Evolutionary conservation across 2,888 invertebrate genomes (phyloP).

Genomic region (Disparrhopalites patrizii): DNA sequence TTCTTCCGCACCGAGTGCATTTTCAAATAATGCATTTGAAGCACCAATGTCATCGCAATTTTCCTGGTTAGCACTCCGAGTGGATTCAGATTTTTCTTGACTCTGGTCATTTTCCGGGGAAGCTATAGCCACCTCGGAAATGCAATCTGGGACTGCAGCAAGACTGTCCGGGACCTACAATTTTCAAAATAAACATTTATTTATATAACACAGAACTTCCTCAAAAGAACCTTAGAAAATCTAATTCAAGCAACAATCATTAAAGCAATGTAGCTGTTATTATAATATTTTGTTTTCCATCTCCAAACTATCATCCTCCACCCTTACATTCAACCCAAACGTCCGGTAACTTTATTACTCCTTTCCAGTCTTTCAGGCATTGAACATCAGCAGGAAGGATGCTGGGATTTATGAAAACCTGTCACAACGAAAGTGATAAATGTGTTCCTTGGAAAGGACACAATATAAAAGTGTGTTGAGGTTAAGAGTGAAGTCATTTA

Average conservation of each 20-base stretch:
- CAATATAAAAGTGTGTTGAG: conserved; percentile 40
- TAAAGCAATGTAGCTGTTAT: too few relatives aligned
- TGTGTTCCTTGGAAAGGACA: conserved; percentile 31
- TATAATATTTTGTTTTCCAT: background rate
- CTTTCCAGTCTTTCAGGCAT: background rate
- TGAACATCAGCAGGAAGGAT: conserved; percentile 6
- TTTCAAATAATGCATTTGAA: background rate
- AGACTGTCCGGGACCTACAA: too few relatives aligned
- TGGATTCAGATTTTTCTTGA: too few relatives aligned
- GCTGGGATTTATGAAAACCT: conserved; percentile 26
- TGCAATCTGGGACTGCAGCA: too few relatives aligned
- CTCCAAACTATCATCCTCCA: background rate
- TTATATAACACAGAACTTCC: too few relatives aligned
- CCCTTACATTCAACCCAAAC: background rate
- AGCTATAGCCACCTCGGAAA: too few relatives aligned
- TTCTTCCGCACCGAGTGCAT: background rate
- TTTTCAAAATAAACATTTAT: too few relatives aligned
- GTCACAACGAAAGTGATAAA: conserved; percentile 47
- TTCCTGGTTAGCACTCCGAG: too few relatives aligned
- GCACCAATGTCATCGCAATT: background rate
- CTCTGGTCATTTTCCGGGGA: too few relatives aligned
- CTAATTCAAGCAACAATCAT: too few relatives aligned
- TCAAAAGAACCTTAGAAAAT: too few relatives aligned
- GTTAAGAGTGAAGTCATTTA: conserved; percentile 37
- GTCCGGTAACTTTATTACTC: background rate